Base-by-base conservation (phyloP, 2,888 invertebrate species). In the Lissonota sp. region DNA sequence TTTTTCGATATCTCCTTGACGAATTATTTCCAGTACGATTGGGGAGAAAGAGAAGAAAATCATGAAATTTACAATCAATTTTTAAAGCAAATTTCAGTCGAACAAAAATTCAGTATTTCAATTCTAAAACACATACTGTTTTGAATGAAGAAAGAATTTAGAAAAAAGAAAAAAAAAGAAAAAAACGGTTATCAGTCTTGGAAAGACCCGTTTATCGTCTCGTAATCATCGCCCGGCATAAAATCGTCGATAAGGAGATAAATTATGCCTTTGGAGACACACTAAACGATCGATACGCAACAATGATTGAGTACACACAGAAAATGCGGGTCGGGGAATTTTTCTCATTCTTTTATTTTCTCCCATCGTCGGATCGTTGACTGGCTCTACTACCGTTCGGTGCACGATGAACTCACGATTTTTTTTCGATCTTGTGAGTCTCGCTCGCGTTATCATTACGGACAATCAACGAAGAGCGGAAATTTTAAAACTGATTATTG, bases 381-480 rank as follows among this genome's bases (percentile, higher is more conserved):
- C 26, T n/a, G n/a, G n/a, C n/a, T n/a, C n/a, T n/a, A n/a, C n/a
- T 26, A 26, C 26, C 3, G 26, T 26, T 26, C 26, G 26, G 26
- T 26, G 26, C 26, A 26, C 26, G 26, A 26, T 26, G 26, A 26
- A 3, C 26, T 26, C 26, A 26, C 26, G 26, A 26, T 12, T 40
- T 7, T 40, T 7, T 58, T 12, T 58, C 40, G 2, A 5, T 14
- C 12, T 14, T 53, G 5, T 14, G 40, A n/a, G 67, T 37, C n/a
- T 49, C 26, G 5, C n/a, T n/a, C n/a, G 53, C 58, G 70, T 71
- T 71, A 71, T 71, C 73, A 63, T 6, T 10, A 40, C 49, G 37
- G n/a, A 7, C 39, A 51, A 40, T 71, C 51, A 51, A 51, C 49
- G 60, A 64, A 44, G 55, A 63, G 55, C 58, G 73, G 73, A 74